Conservation (phyloP, 2,797 vertebrate genomes). For the Nyctalus aviator region DNA sequence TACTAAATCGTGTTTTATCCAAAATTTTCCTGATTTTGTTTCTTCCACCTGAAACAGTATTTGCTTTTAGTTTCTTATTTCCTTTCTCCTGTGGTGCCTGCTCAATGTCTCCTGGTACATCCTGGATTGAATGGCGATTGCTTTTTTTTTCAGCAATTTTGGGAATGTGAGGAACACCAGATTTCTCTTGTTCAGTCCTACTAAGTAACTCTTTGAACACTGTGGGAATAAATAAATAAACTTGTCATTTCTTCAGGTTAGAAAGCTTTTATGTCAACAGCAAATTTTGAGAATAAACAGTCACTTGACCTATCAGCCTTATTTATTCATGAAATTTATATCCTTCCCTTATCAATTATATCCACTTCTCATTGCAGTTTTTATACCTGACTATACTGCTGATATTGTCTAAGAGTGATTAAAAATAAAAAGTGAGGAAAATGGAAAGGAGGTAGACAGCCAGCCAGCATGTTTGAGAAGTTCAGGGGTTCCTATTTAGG, state of each 20-base stretch:
- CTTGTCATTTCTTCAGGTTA: constrained; percentile 50
- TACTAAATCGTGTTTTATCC: constrained; percentile 98
- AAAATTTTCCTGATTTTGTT: constrained; percentile 98
- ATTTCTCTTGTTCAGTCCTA: constrained; percentile 94
- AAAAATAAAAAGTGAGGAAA: constrained; percentile 16
- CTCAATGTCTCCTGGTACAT: constrained; percentile 96
- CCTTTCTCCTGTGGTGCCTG: constrained; percentile 93
- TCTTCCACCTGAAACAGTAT: constrained; percentile 97
- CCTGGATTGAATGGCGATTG: constrained; percentile 96
- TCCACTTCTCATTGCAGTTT: constrained; percentile 21
- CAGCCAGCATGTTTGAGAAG: constrained; percentile 3
- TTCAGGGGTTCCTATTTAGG: neutral
- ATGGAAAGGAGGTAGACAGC: neutral
- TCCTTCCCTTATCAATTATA: constrained; percentile 6
- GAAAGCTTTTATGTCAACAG: constrained; percentile 42
- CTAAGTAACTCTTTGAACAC: constrained; percentile 98
- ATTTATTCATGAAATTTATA: constrained; percentile 34
- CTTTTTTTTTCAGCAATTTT: constrained; percentile 98
- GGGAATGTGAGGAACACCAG: constrained; percentile 95
- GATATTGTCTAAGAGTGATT: neutral
- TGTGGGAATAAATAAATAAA: constrained; percentile 82
- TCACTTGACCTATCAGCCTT: neutral
- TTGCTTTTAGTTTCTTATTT: constrained; percentile 97
- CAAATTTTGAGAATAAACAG: constrained; percentile 50
- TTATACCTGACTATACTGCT: neutral